Evolutionary conservation across 2,113 vertebrate genomes (phyloP).

Genomic region (Urocolius indicus): DNA sequence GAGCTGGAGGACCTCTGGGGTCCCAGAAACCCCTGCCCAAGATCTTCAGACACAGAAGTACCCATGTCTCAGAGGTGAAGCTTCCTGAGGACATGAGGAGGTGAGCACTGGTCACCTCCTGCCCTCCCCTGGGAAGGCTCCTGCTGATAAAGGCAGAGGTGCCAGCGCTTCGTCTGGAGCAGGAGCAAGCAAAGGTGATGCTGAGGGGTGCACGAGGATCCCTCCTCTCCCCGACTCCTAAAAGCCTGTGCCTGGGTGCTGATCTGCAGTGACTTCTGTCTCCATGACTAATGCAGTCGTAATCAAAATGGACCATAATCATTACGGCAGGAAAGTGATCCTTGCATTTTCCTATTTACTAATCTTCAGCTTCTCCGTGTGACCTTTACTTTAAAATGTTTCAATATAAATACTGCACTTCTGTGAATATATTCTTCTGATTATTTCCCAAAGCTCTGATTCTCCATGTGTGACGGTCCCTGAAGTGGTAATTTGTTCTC

Average conservation of each 20-base stretch:
- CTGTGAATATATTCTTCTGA: constrained; percentile 76
- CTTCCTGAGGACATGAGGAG: not conserved
- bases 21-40: accelerated
- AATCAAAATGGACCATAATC: constrained; percentile 25
- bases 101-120: accelerated
- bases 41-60: not conserved
- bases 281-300: not conserved
- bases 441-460: constrained; percentile 74
- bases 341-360: constrained; percentile 53
- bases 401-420: constrained; percentile 78
- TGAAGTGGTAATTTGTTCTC: constrained; percentile 81
- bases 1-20: not conserved
- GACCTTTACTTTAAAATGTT: constrained; percentile 75
- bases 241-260: not conserved
- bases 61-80: accelerated
- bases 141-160: accelerated
- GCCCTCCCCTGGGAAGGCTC: too few species aligned
- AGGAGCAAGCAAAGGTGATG: accelerated
- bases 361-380: constrained; percentile 68
- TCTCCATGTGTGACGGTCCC: constrained; percentile 76
- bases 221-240: not conserved
- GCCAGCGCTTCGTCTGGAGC: not conserved
- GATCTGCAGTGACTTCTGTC: not conserved
- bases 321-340: not conserved
- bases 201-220: not conserved